Evolutionary conservation across 1,140 invertebrate genomes (phyloP).

Genomic region (Caerostris extrusa): DNA sequence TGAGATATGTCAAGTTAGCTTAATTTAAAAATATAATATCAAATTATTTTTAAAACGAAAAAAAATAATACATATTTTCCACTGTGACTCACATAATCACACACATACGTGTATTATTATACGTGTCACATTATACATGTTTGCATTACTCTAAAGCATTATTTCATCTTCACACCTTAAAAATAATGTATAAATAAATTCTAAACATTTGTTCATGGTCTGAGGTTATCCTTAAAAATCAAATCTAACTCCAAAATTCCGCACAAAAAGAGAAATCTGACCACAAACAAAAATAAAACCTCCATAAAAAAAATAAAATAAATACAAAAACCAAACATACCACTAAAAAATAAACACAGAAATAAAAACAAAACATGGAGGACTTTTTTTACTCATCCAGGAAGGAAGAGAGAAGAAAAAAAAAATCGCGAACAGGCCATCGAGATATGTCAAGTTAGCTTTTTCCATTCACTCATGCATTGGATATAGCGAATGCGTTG

Average conservation of each 20-base stretch:
- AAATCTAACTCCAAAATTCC: too few species aligned
- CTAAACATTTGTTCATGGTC: too few species aligned
- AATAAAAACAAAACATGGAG: background rate
- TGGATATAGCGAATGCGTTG: background rate
- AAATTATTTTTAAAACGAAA: too few species aligned
- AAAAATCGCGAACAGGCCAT: background rate
- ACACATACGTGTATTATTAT: too few species aligned
- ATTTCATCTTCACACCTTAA: too few species aligned
- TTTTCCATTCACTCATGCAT: conserved; percentile 16
- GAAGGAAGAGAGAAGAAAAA: background rate
- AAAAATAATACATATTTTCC: too few species aligned
- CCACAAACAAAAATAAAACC: background rate
- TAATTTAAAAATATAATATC: background rate
- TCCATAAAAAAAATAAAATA: background rate
- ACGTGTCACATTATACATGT: too few species aligned
- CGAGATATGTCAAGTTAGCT: background rate
- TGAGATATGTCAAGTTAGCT: background rate
- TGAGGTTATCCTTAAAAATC: too few species aligned
- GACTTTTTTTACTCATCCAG: background rate
- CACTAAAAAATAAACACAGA: background rate
- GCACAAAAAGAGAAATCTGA: background rate
- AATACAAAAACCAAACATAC: background rate
- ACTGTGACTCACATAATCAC: too few species aligned
- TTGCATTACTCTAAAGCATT: too few species aligned
- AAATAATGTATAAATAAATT: too few species aligned